Conservation (phyloP, 1,140 invertebrate species). For the Drosophila funebris region DNA sequence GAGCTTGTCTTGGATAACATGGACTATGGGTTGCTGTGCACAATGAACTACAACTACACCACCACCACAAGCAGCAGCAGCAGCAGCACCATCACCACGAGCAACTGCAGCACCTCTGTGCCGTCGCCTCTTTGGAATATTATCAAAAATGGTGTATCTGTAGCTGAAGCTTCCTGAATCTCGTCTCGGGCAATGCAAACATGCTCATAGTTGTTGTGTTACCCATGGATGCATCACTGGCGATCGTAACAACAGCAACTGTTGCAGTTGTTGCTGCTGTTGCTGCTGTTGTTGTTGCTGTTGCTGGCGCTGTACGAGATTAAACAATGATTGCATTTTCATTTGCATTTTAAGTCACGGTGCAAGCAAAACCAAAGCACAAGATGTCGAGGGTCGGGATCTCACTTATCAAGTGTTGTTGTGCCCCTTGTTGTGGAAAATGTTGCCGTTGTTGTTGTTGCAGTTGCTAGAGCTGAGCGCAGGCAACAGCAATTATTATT, state of each 20-base stretch:
- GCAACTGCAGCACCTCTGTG: neutral
- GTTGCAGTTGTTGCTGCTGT: constrained; percentile 41
- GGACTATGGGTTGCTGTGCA: constrained; percentile 51
- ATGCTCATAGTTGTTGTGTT: constrained; percentile 63
- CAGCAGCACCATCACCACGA: constrained; percentile 4
- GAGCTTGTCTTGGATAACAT: constrained; percentile 32
- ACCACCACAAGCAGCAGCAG: constrained; percentile 4
- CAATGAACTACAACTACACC: constrained; percentile 20
- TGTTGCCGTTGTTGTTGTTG: neutral
- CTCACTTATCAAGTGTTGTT: constrained; percentile 72
- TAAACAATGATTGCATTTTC: constrained; percentile 83
- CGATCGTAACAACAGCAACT: constrained; percentile 67
- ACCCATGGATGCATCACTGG: constrained; percentile 53
- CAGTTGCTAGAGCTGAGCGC: too few relatives aligned
- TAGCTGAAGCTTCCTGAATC: constrained; percentile 74
- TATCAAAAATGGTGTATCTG: constrained; percentile 80
- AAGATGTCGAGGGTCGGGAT: constrained; percentile 60
- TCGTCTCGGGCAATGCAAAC: constrained; percentile 63
- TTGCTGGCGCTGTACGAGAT: constrained; percentile 73
- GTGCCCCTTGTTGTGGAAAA: neutral
- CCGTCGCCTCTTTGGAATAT: constrained; percentile 61
- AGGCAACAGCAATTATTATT: too few relatives aligned
- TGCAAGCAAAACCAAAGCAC: constrained; percentile 56
- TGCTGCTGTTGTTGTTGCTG: constrained; percentile 38
- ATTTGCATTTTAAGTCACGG: constrained; percentile 82